Evolutionary conservation across 2,113 vertebrate species (phyloP).

Genomic region (Cnemophilus loriae): DNA sequence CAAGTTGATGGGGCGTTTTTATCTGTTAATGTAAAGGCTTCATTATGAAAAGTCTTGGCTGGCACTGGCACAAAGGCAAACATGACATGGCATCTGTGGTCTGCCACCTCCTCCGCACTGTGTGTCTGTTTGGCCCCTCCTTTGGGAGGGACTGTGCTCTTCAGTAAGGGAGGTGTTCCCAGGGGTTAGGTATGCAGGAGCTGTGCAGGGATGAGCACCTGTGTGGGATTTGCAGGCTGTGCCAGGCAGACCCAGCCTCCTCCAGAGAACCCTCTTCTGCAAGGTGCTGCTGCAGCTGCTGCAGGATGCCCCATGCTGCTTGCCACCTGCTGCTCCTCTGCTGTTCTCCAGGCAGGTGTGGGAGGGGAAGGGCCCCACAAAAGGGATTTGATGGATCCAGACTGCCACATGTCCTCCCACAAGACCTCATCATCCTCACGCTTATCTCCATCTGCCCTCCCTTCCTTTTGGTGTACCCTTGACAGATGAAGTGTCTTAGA

Average conservation of each 20-base stretch:
- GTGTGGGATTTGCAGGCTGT: neutral
- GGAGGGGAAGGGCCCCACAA: neutral
- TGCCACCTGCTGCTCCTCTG: neutral
- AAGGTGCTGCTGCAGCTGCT: neutral
- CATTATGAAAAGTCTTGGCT: neutral
- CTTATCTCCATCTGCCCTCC: neutral
- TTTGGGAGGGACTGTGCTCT: neutral
- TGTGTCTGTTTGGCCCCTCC: neutral
- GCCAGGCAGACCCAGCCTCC: neutral
- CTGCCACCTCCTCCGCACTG: fast-evolving
- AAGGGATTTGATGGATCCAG: neutral
- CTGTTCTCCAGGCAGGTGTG: neutral
- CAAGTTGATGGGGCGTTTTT: neutral
- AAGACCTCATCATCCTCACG: neutral
- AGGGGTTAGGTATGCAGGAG: fast-evolving
- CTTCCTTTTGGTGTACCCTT: neutral
- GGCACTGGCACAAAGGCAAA: neutral
- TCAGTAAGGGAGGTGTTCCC: neutral
- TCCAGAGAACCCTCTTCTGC: neutral
- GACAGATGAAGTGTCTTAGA: neutral
- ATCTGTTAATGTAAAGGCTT: neutral
- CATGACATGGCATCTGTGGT: fast-evolving
- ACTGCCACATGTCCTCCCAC: fast-evolving
- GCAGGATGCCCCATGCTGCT: too few species aligned
- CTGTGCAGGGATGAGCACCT: fast-evolving